These are phyloP conservation scores for Daktulosphaira vitifoliae DNA, from an alignment of 1,140 invertebrate genomes.

Conservation along the genomic window DNA sequence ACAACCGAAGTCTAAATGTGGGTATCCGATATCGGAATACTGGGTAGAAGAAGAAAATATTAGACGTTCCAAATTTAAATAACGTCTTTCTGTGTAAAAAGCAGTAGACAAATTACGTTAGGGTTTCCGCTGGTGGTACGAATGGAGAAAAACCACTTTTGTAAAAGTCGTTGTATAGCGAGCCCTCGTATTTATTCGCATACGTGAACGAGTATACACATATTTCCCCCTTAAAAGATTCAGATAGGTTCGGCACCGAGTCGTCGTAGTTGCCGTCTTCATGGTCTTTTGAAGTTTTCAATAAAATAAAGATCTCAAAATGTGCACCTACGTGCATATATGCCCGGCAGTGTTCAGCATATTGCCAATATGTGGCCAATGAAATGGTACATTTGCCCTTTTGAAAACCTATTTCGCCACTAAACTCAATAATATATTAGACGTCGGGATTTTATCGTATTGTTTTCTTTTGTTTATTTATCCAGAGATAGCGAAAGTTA, in stretches of 20 bases:
- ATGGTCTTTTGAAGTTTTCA: slow-evolving; percentile 27
- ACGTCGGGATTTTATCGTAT: not conserved
- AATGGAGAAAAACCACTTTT: not conserved
- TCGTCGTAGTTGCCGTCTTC: not conserved
- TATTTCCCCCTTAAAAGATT: no score
- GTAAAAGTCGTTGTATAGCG: no score
- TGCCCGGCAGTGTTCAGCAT: not conserved
- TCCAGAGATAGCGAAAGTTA: no score
- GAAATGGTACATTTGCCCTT: not conserved
- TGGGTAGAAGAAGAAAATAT: not conserved
- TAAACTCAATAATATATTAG: not conserved
- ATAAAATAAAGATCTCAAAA: slow-evolving; percentile 6
- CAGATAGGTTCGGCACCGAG: no score
- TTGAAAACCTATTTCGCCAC: not conserved
- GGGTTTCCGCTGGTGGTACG: not conserved
- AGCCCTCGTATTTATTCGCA: no score
- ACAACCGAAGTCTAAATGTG: no score
- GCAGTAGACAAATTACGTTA: slow-evolving; percentile 13
- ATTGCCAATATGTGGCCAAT: slow-evolving; percentile 1
- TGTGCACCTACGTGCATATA: not conserved
- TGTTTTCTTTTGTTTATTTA: slow-evolving; percentile 2
- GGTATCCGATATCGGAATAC: not conserved
- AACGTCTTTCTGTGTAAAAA: slow-evolving; percentile 1
- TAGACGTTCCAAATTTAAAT: slow-evolving; percentile 5
- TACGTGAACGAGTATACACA: not conserved